A percentile compares a stretch with the other conserved stretches of the same genome.
Evolutionary conservation across 2,113 vertebrate species (phyloP).

Genomic region (Echinops telfairi): DNA sequence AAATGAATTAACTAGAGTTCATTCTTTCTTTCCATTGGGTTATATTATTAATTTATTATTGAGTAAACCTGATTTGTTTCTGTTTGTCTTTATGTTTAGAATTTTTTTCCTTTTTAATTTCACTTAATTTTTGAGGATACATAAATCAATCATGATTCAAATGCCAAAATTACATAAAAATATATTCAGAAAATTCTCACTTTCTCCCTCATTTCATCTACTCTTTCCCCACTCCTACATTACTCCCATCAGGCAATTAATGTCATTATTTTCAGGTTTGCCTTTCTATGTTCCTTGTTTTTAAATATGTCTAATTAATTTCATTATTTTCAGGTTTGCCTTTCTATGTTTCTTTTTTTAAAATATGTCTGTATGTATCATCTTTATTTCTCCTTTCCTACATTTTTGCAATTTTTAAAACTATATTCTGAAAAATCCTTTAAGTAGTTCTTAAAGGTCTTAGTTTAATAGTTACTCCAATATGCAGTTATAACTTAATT

Average conservation of each 20-base stretch:
- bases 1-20: too few relatives aligned
- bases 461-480: not conserved
- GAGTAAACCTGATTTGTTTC: too few relatives aligned
- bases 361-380: not conserved
- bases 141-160: not conserved
- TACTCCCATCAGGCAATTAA: not conserved
- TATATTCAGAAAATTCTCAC: not conserved
- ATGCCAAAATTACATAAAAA: slow-evolving; percentile 29
- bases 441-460: not conserved
- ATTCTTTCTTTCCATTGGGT: too few relatives aligned
- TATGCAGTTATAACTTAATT: not conserved
- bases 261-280: not conserved
- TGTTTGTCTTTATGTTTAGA: too few relatives aligned
- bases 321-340: not conserved
- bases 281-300: not conserved
- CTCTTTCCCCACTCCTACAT: not conserved
- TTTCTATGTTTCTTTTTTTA: not conserved
- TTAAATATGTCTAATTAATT: not conserved
- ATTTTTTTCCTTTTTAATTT: not conserved
- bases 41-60: too few relatives aligned
- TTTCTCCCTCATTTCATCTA: too few relatives aligned
- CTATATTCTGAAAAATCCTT: slow-evolving; percentile 3
- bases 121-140: slow-evolving; percentile 28
- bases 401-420: slow-evolving; percentile 46
- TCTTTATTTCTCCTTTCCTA: slow-evolving; percentile 36